A percentile compares a stretch with the other conserved stretches of the same genome.
Conservation (phyloP, 2,797 vertebrate species). For the Neosilurus hyrtlii region DNA sequence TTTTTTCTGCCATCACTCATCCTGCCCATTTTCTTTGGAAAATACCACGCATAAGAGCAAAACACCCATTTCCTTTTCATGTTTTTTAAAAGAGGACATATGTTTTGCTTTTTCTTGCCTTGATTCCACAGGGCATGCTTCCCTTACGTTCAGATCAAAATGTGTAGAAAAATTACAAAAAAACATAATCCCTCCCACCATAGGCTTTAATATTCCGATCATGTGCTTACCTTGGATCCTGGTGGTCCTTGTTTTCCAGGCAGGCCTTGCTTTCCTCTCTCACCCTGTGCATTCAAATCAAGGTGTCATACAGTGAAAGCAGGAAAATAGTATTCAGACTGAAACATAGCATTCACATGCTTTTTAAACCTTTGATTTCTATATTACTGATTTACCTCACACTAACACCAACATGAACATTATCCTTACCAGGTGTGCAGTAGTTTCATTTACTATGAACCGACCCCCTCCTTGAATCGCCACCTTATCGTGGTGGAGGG, state of each 20-base stretch:
- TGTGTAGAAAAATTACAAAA: not conserved
- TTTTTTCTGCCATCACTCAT: conserved; percentile 13
- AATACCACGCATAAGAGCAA: conserved; percentile 31
- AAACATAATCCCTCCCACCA: not conserved
- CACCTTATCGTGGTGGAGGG: too few relatives aligned
- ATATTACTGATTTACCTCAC: not conserved
- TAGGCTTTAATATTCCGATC: not conserved
- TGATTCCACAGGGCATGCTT: not conserved
- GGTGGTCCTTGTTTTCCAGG: conserved; percentile 61
- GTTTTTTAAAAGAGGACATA: conserved; percentile 17
- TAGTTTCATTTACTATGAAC: not conserved
- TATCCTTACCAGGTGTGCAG: not conserved
- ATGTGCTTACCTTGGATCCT: conserved; percentile 65
- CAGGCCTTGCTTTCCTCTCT: conserved; percentile 64
- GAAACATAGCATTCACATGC: not conserved
- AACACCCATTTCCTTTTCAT: conserved; percentile 24
- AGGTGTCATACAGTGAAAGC: not conserved
- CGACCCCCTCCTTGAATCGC: too few relatives aligned
- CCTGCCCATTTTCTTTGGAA: conserved; percentile 7
- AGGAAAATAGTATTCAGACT: not conserved
- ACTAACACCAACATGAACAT: not conserved
- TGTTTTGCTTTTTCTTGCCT: not conserved
- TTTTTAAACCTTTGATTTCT: not conserved
- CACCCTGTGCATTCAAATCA: conserved; percentile 63
- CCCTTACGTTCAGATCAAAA: not conserved